These are phyloP conservation scores for Dryococelus australis DNA, from an alignment of 2,888 invertebrate genomes.

Conservation along the genomic window DNA sequence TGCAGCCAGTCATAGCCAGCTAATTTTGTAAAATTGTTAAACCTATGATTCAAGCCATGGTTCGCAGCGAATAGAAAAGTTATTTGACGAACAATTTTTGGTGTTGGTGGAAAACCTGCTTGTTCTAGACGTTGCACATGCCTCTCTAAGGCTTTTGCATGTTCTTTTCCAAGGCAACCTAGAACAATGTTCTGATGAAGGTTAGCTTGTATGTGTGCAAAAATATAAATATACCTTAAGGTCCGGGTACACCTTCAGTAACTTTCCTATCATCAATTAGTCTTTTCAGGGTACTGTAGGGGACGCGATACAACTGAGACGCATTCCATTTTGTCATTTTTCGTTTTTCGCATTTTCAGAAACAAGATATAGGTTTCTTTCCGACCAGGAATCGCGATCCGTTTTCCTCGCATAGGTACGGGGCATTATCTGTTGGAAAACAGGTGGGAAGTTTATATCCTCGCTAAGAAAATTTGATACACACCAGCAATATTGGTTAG, in stretches of 20 bases:
- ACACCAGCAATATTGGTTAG: neutral
- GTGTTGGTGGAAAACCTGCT: too few species aligned
- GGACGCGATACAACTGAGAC: slow-evolving; percentile 18
- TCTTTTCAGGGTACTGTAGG: neutral
- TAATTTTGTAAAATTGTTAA: slow-evolving; percentile 48
- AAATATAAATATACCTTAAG: neutral
- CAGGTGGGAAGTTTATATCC: neutral
- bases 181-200: neutral
- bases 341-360: neutral
- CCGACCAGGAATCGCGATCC: neutral
- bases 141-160: neutral
- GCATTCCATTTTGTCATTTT: slow-evolving; percentile 2
- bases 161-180: neutral
- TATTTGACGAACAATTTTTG: slow-evolving; percentile 32
- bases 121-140: neutral
- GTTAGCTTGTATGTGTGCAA: neutral
- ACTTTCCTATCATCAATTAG: neutral
- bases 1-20: slow-evolving; percentile 51
- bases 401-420: neutral
- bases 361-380: neutral
- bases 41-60: slow-evolving; percentile 48
- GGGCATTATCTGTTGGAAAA: slow-evolving; percentile 18
- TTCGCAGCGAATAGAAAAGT: slow-evolving; percentile 51
- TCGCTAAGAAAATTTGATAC: neutral
- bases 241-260: neutral